Evolutionary conservation across 37 sponge, comb jelly and placozoan species (phyloP), one percentile per base, ranked within the genome.

Genomic region (Spongilla lacustris): DNA sequence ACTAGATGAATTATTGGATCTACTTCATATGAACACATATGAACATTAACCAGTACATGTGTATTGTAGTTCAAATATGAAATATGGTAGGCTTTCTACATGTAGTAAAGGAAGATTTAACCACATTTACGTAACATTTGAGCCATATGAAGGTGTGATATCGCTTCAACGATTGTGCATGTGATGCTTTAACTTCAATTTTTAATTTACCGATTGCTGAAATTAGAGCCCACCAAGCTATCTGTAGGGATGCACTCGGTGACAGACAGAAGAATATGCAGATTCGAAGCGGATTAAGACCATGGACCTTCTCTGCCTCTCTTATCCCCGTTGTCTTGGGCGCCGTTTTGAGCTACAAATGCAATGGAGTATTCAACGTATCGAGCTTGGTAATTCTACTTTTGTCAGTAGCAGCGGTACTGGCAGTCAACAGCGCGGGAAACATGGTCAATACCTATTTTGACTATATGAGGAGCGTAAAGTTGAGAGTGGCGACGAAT

Each of bases 401-500:
- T 2, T 38, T 90, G 13, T 81, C 92, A 21, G 48, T 88, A 6
- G 77, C 58, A 0, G 75, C 87, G 49, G 92, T 96, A 0, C 35
- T 94, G 24, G 76, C 95, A 4, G 92, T 96, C 36, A 94, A 96
- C 66, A 87, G 87, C n/a, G 96, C 96, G 22, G 96, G 95, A 28
- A 96, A 96, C 38, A 80, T 93, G 75, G 96, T 96, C 29, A 96
- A 96, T 67, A 94, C 92, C 8, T 96, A 91, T 78, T 94, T 94
- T 71, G 95, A 96, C 33, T 82, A 69, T 41, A 91, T 91, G 80
- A 50, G 83, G 27, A 86, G 88, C 3, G 88, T 93, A 11, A 85
- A 91, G 78, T 29, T 76, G 4, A 26, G 58, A 25, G 58, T 38
- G 25, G 71, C 36, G 48, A 36, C 83, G 32, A 77, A 19, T 1